Evolutionary conservation across 2,113 vertebrate genomes (phyloP).

Genomic region (Cromileptes altivelis): DNA sequence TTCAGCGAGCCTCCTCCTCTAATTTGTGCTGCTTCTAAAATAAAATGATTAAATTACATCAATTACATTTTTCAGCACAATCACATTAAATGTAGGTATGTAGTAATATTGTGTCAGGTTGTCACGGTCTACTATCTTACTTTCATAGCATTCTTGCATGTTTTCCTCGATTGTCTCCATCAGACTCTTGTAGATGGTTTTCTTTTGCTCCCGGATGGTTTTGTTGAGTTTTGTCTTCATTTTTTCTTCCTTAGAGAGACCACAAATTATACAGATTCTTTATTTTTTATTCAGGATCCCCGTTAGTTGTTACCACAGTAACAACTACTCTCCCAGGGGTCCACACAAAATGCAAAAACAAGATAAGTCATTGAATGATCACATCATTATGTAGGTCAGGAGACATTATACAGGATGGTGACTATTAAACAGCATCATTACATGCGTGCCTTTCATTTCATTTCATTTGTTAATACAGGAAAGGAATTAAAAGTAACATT

Average conservation of each 20-base stretch:
- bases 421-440: too few relatives aligned
- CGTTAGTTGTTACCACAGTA: too few relatives aligned
- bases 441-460: too few relatives aligned
- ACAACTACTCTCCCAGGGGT: too few relatives aligned
- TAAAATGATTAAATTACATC: neutral
- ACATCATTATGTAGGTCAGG: too few relatives aligned
- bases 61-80: neutral
- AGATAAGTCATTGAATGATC: too few relatives aligned
- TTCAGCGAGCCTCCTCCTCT: neutral
- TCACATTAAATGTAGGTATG: neutral
- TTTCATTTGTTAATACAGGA: too few relatives aligned
- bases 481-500: too few relatives aligned
- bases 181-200: conserved; percentile 56
- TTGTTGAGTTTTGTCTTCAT: conserved; percentile 18
- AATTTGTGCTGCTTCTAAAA: conserved; percentile 20
- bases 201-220: conserved; percentile 40
- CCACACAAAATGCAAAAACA: too few relatives aligned
- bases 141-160: conserved; percentile 48
- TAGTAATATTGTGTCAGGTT: neutral
- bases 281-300: too few relatives aligned
- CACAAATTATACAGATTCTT: neutral
- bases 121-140: conserved; percentile 37
- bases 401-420: too few relatives aligned
- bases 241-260: conserved; percentile 33
- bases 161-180: conserved; percentile 3